Evolutionary conservation across 2,797 vertebrate genomes (phyloP).

Genomic region (Petrocephalus sullivani): DNA sequence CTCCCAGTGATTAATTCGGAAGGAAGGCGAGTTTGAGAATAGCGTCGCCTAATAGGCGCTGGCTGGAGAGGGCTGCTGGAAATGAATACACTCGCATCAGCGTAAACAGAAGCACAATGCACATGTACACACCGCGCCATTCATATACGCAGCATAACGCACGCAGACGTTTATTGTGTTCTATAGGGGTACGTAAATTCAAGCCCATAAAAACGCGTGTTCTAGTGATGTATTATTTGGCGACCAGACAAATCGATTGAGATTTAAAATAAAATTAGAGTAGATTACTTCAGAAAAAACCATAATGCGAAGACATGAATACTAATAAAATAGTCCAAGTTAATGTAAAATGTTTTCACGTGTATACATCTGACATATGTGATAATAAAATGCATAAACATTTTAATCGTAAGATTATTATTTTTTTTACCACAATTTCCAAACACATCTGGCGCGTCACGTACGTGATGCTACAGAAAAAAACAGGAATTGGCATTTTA

Average conservation of each 20-base stretch:
- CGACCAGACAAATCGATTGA: neutral
- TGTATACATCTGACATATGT: neutral
- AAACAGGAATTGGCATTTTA: neutral
- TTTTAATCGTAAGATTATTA: neutral
- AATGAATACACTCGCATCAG: constrained; percentile 68
- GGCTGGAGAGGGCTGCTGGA: constrained; percentile 70
- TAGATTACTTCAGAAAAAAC: neutral
- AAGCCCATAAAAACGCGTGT: neutral
- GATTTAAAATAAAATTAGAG: neutral
- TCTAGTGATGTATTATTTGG: neutral
- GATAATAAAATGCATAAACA: neutral
- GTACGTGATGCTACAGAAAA: neutral
- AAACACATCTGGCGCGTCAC: neutral
- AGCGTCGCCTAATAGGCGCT: constrained; percentile 74
- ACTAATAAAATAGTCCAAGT: neutral
- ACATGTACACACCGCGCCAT: neutral
- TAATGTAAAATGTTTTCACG: neutral
- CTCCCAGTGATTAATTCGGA: constrained; percentile 89
- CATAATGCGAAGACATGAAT: neutral
- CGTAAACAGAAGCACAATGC: neutral
- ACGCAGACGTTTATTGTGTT: neutral
- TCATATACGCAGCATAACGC: neutral
- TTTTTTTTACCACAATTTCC: neutral
- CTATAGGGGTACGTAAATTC: neutral
- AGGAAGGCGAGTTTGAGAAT: constrained; percentile 74